A percentile compares a stretch with the other conserved stretches of the same genome.
These are phyloP conservation scores for Clusia tigrina DNA, from an alignment of 2,888 invertebrate genomes.

Conservation along the genomic window DNA sequence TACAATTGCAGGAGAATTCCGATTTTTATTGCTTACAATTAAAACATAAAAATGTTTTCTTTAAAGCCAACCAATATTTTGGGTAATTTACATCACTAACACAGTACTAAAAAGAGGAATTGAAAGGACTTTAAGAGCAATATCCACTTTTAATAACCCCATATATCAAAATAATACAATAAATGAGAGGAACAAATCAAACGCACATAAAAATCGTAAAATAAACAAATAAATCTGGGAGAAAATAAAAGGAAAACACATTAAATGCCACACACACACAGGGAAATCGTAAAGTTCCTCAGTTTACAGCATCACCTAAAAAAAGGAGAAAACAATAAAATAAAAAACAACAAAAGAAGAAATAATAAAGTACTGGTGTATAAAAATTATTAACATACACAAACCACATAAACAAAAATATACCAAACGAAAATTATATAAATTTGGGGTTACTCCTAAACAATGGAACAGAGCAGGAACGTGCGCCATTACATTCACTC, in stretches of 20 bases:
- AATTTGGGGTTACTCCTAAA: neutral
- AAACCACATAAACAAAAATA: neutral
- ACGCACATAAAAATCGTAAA: neutral
- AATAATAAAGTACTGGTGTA: neutral
- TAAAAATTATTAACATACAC: neutral
- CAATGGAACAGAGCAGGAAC: too few species aligned
- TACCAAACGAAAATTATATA: neutral
- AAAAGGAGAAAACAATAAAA: neutral
- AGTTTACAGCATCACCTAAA: neutral
- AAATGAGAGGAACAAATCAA: neutral
- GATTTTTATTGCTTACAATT: too few species aligned
- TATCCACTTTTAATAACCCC: too few species aligned
- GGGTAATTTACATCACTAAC: too few species aligned
- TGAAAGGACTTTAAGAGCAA: too few species aligned
- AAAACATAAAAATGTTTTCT: too few species aligned
- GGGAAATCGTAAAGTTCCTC: neutral
- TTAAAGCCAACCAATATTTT: too few species aligned
- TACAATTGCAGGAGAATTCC: too few species aligned
- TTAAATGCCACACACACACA: neutral
- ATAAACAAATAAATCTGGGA: neutral
- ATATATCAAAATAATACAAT: too few species aligned
- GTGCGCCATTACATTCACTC: too few species aligned
- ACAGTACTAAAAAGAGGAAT: too few species aligned
- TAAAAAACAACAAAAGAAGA: neutral
- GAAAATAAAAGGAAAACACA: neutral